phyloP scores from a whole-genome alignment of 2,888 invertebrate species.

The Eupithecia vulgata region DNA sequence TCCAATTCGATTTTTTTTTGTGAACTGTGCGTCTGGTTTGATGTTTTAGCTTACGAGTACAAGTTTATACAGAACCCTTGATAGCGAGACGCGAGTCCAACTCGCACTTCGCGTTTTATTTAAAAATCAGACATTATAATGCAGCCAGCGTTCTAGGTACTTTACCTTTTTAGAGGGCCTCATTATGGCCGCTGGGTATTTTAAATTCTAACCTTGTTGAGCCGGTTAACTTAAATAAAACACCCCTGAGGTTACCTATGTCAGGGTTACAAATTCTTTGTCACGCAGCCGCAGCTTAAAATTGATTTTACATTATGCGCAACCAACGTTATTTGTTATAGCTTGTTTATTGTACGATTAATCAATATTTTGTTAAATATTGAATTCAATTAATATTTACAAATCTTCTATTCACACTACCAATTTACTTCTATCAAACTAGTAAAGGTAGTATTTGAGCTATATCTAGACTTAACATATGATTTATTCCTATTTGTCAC shows the following conservation, averaged over 20 bases:
- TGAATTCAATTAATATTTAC: not conserved
- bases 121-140: not conserved
- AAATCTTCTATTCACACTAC: not conserved
- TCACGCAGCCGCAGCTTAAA: not conserved
- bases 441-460: not conserved
- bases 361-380: not conserved
- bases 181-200: conserved; percentile 1
- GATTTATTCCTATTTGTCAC: no score
- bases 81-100: no score
- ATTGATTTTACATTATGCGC: not conserved
- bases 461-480: no score
- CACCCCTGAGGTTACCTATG: conserved; percentile 1
- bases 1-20: no score
- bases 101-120: no score
- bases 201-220: conserved; percentile 10
- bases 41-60: no score
- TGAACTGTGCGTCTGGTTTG: no score
- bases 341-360: not conserved
- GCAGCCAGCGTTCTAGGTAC: not conserved
- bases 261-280: conserved; percentile 5
- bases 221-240: conserved; percentile 3
- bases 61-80: no score
- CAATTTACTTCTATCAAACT: not conserved
- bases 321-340: not conserved
- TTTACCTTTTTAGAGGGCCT: not conserved